Conservation (phyloP, 2,888 invertebrate species). For the Drosophila fulvimacula region DNA sequence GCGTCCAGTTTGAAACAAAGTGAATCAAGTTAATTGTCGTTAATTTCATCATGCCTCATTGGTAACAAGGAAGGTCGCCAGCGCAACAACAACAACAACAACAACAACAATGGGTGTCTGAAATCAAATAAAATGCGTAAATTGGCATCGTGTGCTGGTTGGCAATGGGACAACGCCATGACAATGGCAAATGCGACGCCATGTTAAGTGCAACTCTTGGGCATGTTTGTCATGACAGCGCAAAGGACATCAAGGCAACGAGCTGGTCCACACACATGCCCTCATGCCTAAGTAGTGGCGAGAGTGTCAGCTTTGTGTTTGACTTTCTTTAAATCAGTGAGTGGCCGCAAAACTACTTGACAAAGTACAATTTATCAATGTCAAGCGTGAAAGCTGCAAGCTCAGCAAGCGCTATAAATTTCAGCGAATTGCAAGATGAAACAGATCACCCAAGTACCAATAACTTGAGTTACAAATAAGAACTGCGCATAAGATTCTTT, state of each 20-base stretch:
- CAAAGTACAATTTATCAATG: conserved; percentile 53
- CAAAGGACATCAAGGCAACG: not conserved
- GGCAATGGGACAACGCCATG: conserved; percentile 25
- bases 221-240: conserved; percentile 19
- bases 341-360: conserved; percentile 27
- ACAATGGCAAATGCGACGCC: conserved; percentile 44
- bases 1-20: conserved; percentile 49
- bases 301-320: conserved; percentile 18
- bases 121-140: conserved; percentile 77
- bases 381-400: conserved; percentile 15
- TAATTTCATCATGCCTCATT: conserved; percentile 76
- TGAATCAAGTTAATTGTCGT: conserved; percentile 77
- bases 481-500: not conserved
- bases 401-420: conserved; percentile 25
- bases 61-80: conserved; percentile 68
- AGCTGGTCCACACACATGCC: not conserved
- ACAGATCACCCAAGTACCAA: conserved; percentile 26
- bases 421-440: conserved; percentile 12
- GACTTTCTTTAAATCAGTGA: conserved; percentile 28
- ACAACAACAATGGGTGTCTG: conserved; percentile 17
- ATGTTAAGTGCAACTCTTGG: conserved; percentile 46
- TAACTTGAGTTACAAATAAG: conserved; percentile 11
- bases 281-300: not conserved
- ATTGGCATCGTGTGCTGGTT: conserved; percentile 42
- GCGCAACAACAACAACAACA: not conserved